Conservation (phyloP, 92 coral and sea anemone species). For the Porites evermanni region DNA sequence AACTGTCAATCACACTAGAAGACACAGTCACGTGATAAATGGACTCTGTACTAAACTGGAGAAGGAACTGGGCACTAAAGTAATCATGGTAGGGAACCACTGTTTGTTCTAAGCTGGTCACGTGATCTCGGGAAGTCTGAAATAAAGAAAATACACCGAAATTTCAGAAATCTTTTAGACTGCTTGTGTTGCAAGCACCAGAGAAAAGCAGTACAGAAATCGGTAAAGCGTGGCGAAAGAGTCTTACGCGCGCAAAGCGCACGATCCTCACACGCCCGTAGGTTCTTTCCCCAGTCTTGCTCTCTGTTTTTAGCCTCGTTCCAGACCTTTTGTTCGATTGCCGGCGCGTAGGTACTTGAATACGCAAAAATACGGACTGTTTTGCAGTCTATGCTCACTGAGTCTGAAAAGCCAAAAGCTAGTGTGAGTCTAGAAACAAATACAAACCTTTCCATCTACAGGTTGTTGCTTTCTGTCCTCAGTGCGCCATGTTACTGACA, state of each 20-base stretch:
- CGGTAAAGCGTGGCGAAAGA: too few relatives aligned
- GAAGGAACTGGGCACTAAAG: constrained; percentile 97
- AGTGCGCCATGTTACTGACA: constrained; percentile 79
- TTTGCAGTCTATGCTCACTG: too few relatives aligned
- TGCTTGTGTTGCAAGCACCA: not conserved
- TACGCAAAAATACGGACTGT: too few relatives aligned
- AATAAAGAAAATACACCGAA: not conserved
- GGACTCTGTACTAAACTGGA: constrained; percentile 74
- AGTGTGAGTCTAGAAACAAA: not conserved
- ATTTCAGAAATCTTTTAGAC: not conserved
- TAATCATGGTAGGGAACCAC: constrained; percentile 95
- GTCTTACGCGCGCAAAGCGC: too few relatives aligned
- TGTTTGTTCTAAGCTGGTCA: constrained; percentile 88
- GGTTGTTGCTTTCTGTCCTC: constrained; percentile 79
- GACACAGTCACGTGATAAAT: constrained; percentile 84
- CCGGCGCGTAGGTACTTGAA: too few relatives aligned
- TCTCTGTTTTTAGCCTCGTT: too few relatives aligned
- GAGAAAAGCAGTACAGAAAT: too few relatives aligned
- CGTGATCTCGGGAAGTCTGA: constrained; percentile 68
- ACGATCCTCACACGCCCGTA: too few relatives aligned
- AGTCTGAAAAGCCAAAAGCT: too few relatives aligned
- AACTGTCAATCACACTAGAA: constrained; percentile 83
- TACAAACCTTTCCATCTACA: constrained; percentile 81
- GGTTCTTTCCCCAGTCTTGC: too few relatives aligned
- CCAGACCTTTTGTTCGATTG: too few relatives aligned